These are phyloP conservation scores for Lasioglossum vierecki DNA, from an alignment of 2,888 invertebrate species.

Conservation along the genomic window DNA sequence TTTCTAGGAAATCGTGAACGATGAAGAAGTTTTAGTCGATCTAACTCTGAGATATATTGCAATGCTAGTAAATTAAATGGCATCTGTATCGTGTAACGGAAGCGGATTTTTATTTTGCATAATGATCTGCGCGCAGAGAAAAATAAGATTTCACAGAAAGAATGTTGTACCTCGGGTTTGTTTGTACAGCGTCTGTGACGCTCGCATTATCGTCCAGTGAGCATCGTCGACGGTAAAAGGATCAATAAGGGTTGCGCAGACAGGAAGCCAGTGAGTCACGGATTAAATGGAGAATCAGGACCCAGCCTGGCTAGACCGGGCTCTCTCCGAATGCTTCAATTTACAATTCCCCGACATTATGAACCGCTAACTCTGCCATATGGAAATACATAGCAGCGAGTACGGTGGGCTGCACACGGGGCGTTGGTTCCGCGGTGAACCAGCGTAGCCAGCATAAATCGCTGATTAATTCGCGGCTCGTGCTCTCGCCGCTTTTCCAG, in stretches of 20 bases:
- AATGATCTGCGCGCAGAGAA: background rate
- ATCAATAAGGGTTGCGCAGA: slow-evolving; percentile 11
- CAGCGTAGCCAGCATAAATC: slow-evolving; percentile 28
- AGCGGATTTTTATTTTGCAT: background rate
- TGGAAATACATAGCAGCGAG: slow-evolving; percentile 14
- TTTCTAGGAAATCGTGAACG: too few relatives aligned
- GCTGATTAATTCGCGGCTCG: slow-evolving; percentile 45
- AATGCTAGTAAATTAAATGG: background rate
- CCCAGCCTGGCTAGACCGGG: background rate
- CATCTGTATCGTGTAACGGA: background rate
- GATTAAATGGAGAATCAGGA: slow-evolving; percentile 9
- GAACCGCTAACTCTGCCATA: slow-evolving; percentile 6
- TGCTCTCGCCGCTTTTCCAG: background rate
- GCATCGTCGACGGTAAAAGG: background rate
- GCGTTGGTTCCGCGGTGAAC: slow-evolving; percentile 10
- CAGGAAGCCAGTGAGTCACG: slow-evolving; percentile 3
- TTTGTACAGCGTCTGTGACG: background rate
- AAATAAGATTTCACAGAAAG: background rate
- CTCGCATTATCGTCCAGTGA: background rate
- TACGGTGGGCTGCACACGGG: background rate
- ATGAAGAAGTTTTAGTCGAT: too few relatives aligned
- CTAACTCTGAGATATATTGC: too few relatives aligned
- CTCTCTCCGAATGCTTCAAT: background rate
- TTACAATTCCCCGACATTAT: slow-evolving; percentile 14
- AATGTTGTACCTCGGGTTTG: background rate